Base-by-base conservation (phyloP, 2,113 vertebrate species). In the Grantiella picta region DNA sequence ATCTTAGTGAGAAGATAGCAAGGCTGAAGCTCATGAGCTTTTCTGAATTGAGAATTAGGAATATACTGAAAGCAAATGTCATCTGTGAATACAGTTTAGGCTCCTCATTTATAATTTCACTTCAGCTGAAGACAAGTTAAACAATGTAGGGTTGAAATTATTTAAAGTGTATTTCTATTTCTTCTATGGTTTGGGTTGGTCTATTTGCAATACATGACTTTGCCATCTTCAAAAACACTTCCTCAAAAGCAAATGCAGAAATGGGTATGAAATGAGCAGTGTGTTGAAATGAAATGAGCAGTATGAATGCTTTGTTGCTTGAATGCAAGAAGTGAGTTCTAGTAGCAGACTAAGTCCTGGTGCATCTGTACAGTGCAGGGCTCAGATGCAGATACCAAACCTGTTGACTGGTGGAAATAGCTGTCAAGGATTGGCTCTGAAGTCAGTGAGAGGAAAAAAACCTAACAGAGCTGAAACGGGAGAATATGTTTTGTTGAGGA, bases 401-500 rank as follows among this genome's bases (percentile, higher is more conserved):
- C 79, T 72, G 69, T 7, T 59, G 76, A 50, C 35, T 35, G n/a
- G 49, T 3, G 4, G 80, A 60, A 81, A 75, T 1, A 4, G 53
- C 29, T 86, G 83, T 28, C 36, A 84, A 82, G 40, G 50, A 49
- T 85, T 89, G 82, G 84, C 59, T 85, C 77, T 85, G 70, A 89
- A 95, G 65, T 69, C 81, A 57, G 53, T 5, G 20, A 73, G 77
- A 66, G 60, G 5, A 31, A 76, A 89, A 87, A 92, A 54, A 2
- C 5, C 60, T 50, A 86, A 80, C 27, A 1, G 17, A 96, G 77
- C 38, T 89, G 93, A 91, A 96, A 91, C 0, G 0, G 73, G 94
- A 95, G 95, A 95, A 92, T 87, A 91, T 82, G 63, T 94, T 96
- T 91, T 91, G 89, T 80, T 87, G 91, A 38, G 86, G 78, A 95